Percentiles rank a stretch among this genome's conserved stretches.
These are phyloP conservation scores for Gymnopithys bicolor DNA, from an alignment of 2,797 vertebrate species.

Conservation along the genomic window DNA sequence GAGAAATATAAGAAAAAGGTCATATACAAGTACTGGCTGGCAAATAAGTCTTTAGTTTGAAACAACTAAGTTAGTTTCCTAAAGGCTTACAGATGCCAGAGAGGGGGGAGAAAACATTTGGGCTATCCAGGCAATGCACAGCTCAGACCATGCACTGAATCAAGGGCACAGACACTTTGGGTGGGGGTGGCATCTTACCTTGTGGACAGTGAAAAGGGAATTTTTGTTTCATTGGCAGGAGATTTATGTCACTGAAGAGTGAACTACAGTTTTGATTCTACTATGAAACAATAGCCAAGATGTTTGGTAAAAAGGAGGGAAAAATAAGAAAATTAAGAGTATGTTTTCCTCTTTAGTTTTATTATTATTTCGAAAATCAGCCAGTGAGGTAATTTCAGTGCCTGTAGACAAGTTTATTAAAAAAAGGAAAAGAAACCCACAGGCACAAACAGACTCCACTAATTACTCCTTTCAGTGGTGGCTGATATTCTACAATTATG, in stretches of 20 bases:
- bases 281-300: background rate
- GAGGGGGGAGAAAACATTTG: background rate
- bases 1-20: background rate
- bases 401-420: background rate
- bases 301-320: background rate
- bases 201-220: background rate
- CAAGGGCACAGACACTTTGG: fast-evolving
- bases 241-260: background rate
- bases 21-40: background rate
- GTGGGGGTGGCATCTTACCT: background rate
- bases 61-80: background rate
- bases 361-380: background rate
- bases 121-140: background rate
- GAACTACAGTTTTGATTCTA: background rate
- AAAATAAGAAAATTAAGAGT: background rate
- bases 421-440: background rate
- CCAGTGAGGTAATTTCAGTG: background rate
- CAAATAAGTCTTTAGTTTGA: background rate
- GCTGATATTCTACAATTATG: background rate
- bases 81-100: background rate
- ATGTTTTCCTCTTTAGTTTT: background rate
- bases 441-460: background rate
- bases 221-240: background rate
- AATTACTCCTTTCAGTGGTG: background rate
- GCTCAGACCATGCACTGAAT: background rate